Evolutionary conservation across 2,888 invertebrate genomes (phyloP).

Genomic region (Deilephila elpenor): DNA sequence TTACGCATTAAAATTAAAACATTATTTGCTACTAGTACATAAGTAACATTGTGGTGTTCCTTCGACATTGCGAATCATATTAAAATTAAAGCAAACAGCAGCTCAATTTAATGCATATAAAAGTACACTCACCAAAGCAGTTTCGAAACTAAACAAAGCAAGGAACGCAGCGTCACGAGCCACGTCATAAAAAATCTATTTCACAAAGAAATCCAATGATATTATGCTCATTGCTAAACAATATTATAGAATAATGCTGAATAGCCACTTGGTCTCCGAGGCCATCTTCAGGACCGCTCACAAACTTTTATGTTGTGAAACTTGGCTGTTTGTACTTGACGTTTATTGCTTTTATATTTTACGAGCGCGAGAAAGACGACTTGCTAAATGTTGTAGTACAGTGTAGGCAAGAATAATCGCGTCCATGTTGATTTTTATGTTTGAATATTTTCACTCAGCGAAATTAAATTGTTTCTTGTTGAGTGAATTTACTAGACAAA

Average conservation of each 20-base stretch:
- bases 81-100: no score
- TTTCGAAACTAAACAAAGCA: neutral
- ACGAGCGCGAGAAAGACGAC: constrained; percentile 64
- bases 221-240: constrained; percentile 41
- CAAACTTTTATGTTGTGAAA: constrained; percentile 77
- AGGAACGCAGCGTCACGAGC: neutral
- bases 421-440: constrained; percentile 10
- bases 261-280: constrained; percentile 61
- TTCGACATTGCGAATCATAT: no score
- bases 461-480: neutral
- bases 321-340: constrained; percentile 76
- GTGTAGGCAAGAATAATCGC: constrained; percentile 39
- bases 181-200: constrained; percentile 1
- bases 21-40: no score
- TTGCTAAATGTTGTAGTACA: constrained; percentile 62
- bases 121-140: no score
- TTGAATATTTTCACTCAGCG: neutral
- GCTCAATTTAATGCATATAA: no score
- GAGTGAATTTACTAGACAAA: no score
- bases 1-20: no score
- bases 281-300: constrained; percentile 61
- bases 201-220: constrained; percentile 18
- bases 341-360: constrained; percentile 80
- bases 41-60: no score
- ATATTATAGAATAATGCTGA: constrained; percentile 67